Conservation (phyloP, 2,113 vertebrate genomes). For the Ophthalmolycus amberensis region DNA sequence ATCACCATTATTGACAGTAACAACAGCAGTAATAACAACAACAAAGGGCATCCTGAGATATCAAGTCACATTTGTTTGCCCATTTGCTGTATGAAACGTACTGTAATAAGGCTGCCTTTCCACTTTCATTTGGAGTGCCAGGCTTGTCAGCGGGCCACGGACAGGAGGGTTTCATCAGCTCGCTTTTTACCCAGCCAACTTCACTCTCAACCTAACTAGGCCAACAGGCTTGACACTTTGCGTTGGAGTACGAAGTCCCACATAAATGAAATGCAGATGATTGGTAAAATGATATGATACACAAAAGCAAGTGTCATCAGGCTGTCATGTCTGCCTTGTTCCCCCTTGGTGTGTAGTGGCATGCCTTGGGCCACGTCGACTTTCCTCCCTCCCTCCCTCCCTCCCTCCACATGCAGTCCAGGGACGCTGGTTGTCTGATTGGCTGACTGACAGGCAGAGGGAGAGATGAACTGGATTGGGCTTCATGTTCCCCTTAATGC, state of each 20-base stretch:
- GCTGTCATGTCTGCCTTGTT: slow-evolving; percentile 75
- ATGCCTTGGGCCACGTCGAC: slow-evolving; percentile 69
- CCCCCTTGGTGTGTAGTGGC: slow-evolving; percentile 67
- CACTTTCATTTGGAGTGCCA: slow-evolving; percentile 73
- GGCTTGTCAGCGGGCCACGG: slow-evolving; percentile 71
- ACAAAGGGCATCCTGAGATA: slow-evolving; percentile 75
- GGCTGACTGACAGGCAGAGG: slow-evolving; percentile 71
- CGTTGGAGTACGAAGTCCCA: slow-evolving; percentile 61
- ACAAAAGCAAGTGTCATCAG: slow-evolving; percentile 80
- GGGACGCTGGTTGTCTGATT: slow-evolving; percentile 68
- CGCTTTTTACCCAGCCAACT: slow-evolving; percentile 70
- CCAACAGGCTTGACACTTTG: slow-evolving; percentile 80
- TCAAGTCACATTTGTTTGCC: slow-evolving; percentile 76
- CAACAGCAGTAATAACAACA: slow-evolving; percentile 72
- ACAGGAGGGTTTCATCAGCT: slow-evolving; percentile 80
- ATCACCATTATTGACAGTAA: slow-evolving; percentile 74
- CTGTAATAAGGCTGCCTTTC: slow-evolving; percentile 76
- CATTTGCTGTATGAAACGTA: slow-evolving; percentile 68
- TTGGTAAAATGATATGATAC: slow-evolving; percentile 82
- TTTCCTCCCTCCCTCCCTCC: not conserved
- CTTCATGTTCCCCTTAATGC: slow-evolving; percentile 54
- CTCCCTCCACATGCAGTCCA: slow-evolving; percentile 48
- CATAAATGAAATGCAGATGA: slow-evolving; percentile 83
- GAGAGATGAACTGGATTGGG: slow-evolving; percentile 61
- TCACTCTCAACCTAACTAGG: slow-evolving; percentile 78